Evolutionary conservation across 1,140 invertebrate genomes (phyloP), one percentile per base, ranked within the genome.

Genomic region (Myzus persicae): DNA sequence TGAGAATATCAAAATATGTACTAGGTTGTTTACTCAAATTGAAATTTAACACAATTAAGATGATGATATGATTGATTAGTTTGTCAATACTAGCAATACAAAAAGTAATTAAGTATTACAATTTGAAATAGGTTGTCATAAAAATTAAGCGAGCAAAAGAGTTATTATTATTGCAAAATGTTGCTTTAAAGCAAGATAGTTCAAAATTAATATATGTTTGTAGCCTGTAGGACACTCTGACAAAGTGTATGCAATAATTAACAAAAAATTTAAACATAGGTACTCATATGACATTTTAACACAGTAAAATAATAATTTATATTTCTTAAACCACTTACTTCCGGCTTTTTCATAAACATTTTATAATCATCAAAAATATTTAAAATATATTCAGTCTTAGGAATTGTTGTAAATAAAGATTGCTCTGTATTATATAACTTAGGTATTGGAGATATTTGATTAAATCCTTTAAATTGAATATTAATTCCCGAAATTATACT

Each of bases 361-460:
- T 84, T 93, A 85, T 93, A 93, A 38, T 93, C 81, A 38, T 84
- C 5, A 93, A 84, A 82, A 0, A 48, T 40, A 5, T 84, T 82
- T n/a, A 51, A 48, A 48, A 85, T 31, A 85, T 93, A n/a, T 85
- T 93, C 76, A 54, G 81, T 40, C 24, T 93, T 93, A 42, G 91
- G 91, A 51, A 54, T 40, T 54, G 81, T 93, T 51, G 91, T 51
- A 93, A 85, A 93, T 84, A 38, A 93, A 48, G 91, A 93, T n/a
- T n/a, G 46, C 20, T 93, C 91, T 42, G 81, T 84, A 51, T 51
- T 82, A 48, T 84, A 93, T 2, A 93, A 82, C 24, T 85, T 93
- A 51, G 91, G 91, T 24, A 93, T 40, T 51, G 76, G 40, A 84
- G 81, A 84, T 40, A 31, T 42, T 51, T 40, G n/a, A 84, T 85